Base-by-base conservation (phyloP, 2,797 vertebrate genomes). In the Leptoclinus maculatus region DNA sequence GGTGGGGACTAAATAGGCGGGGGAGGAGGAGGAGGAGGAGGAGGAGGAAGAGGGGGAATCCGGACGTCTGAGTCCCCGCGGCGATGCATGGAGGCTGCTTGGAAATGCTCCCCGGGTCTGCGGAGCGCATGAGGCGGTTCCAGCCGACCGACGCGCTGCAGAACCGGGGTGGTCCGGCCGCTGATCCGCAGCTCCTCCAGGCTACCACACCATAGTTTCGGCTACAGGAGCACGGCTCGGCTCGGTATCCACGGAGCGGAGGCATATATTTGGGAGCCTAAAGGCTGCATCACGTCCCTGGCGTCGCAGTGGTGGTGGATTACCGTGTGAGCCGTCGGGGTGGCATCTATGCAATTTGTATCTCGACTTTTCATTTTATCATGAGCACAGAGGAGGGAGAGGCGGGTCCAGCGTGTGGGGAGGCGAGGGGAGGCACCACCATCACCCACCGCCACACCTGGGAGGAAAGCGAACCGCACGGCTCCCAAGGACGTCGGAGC, bases 361-460 rank as follows among this genome's bases (percentile, higher is more conserved):
- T 74, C 57, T 71, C 14, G 7, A 85, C 74, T 82, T 77, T 74
- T 85, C 74, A 78, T 88, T 77, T 74, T 3, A 93, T 73, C 45
- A 94, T 93, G 92, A 93, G 88, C 91, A 62, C 87, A 71, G 91
- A 86, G 87, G 90, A 83, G 85, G 87, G 68, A 80, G 91, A 92
- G 88, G 92, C 71, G 89, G 84, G 70, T 57, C 76, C 89, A 71
- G 83, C 64, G 7, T 76, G 87, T 21, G 77, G 78, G 71, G 89
- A 86, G 80, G 80, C 75, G 72, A 78, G 53, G 60, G 63, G 82
- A 84, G 82, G 78, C 77, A 66, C 90, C 25, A 16, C 87, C 78
- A 49, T 56, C 82, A 79, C 60, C 86, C 83, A 68, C 77, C 74
- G 78, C 86, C 88, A 78, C 88, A 87, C 81, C 89, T 90, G 89